Evolutionary conservation across 2,888 invertebrate species (phyloP).

Genomic region (Drosophila phalerata): DNA sequence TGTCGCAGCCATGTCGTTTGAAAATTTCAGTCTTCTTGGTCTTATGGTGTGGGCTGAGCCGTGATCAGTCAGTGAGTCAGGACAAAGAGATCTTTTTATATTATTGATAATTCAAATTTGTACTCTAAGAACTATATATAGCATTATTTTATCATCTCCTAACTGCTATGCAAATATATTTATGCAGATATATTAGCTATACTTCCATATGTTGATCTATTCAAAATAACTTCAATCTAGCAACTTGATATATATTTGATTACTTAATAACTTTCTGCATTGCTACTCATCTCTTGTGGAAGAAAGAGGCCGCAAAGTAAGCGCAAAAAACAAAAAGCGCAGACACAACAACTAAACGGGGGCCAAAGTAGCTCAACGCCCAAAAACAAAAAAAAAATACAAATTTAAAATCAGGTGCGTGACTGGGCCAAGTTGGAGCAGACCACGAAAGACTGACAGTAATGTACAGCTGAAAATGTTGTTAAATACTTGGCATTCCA

Average conservation of each 20-base stretch:
- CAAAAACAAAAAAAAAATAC: constrained; percentile 27
- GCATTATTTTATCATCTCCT: no score
- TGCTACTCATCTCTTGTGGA: constrained; percentile 43
- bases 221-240: background rate
- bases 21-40: no score
- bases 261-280: constrained; percentile 5
- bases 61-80: no score
- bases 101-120: no score
- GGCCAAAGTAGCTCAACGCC: constrained; percentile 59
- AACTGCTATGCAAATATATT: no score
- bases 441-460: constrained; percentile 36
- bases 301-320: constrained; percentile 62
- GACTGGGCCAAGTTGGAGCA: constrained; percentile 47
- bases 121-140: no score
- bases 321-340: constrained; percentile 38
- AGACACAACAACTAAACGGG: constrained; percentile 53
- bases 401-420: constrained; percentile 55
- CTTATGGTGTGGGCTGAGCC: no score
- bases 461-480: constrained; percentile 36
- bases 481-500: constrained; percentile 70
- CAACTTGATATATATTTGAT: background rate
- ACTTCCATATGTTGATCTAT: background rate
- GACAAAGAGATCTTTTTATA: no score
- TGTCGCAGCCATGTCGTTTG: no score
- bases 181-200: background rate